Conservation (phyloP, 2,888 invertebrate genomes). For the Tenthredo livida region DNA sequence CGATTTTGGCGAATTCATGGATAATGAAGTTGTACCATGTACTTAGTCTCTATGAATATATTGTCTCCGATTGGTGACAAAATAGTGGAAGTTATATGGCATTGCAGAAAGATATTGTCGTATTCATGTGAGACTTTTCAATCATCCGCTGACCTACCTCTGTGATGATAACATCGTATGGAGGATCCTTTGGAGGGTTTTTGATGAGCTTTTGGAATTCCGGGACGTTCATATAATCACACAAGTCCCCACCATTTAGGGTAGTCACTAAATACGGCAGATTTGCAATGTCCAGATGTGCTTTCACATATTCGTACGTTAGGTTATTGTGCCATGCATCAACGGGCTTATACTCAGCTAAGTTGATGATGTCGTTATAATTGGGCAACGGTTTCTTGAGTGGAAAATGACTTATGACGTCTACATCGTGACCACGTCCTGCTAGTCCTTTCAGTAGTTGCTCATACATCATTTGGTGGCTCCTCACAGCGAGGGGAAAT, state of each 20-base stretch:
- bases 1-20: no score
- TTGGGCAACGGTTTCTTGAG: not conserved
- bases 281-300: not conserved
- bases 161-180: constrained; percentile 48
- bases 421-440: constrained; percentile 76
- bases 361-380: constrained; percentile 1
- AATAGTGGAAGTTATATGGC: no score
- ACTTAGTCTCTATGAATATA: no score
- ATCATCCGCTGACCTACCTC: constrained; percentile 26
- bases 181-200: constrained; percentile 19
- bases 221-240: constrained; percentile 60
- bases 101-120: no score
- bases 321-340: not conserved
- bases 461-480: constrained; percentile 78
- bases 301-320: not conserved
- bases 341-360: not conserved
- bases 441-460: constrained; percentile 76
- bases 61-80: no score
- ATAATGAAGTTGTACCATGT: no score
- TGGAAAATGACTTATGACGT: constrained; percentile 64
- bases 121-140: not conserved
- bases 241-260: constrained; percentile 49
- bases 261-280: not conserved
- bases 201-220: constrained; percentile 62
- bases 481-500: constrained; percentile 78